These are phyloP conservation scores for Oncorhynchus clarkii DNA, from an alignment of 2,113 vertebrate genomes.

Conservation along the genomic window DNA sequence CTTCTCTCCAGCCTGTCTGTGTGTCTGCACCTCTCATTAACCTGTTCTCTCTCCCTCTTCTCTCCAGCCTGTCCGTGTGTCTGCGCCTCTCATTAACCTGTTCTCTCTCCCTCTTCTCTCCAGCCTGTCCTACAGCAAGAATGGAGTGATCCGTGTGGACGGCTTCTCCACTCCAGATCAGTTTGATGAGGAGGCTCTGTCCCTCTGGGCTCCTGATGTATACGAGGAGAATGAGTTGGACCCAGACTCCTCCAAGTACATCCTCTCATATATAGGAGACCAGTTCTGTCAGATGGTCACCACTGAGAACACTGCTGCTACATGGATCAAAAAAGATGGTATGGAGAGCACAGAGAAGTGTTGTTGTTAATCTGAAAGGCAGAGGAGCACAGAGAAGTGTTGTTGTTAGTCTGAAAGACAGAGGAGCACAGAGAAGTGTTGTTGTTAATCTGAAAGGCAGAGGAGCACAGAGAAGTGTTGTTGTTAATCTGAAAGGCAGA, in stretches of 20 bases:
- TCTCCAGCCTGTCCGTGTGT: no score
- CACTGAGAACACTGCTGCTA: conserved; percentile 90
- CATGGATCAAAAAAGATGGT: conserved; percentile 97
- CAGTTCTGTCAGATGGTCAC: conserved; percentile 95
- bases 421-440: no score
- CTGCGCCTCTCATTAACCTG: not conserved
- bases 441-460: no score
- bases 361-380: no score
- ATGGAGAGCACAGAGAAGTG: not conserved
- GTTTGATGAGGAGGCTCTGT: conserved; percentile 92
- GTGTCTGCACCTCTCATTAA: no score
- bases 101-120: conserved; percentile 12
- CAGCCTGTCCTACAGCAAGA: conserved; percentile 97
- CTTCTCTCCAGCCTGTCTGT: no score
- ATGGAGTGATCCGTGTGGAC: conserved; percentile 93
- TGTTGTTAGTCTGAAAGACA: no score
- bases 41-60: no score
- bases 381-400: no score
- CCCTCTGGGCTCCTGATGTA: conserved; percentile 88
- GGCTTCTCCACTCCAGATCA: conserved; percentile 96
- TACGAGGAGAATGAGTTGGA: conserved; percentile 89
- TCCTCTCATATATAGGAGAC: conserved; percentile 93
- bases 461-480: no score
- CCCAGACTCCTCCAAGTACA: conserved; percentile 88
- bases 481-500: no score